Evolutionary conservation across 2,888 invertebrate genomes (phyloP), one percentile per base, ranked within the genome.

Genomic region (Ophioninae sp.): DNA sequence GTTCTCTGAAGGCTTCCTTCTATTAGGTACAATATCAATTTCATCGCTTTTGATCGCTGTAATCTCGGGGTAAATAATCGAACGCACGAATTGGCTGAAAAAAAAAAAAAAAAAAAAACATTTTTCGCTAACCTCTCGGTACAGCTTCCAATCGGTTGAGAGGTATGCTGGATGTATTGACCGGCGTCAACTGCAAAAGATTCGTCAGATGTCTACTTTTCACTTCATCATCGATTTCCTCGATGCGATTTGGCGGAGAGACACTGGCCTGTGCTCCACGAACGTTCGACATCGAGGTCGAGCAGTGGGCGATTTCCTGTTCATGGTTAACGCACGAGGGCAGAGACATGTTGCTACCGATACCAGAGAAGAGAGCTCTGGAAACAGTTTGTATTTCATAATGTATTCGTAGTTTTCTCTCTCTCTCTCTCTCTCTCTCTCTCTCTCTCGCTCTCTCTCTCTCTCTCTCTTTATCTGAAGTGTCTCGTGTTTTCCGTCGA

Each of bases 261-360:
- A 73, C 61, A 82, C 73, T 79, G 73, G 83, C 44, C 51, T 85
- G 85, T 67, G 82, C 77, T 13, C 75, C 79, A 13, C 85, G 86
- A 23, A 83, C 83, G 30, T 85, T 80, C 17, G 85, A 71, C 44
- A 79, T 71, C 9, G 82, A 77, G 8, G 85, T 64, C 8, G 85
- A 68, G 71, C 79, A 65, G n/a, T 83, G 85, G 13, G 81, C 59
- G 58, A 85, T 59, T 69, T 91, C 91, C 41, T 89, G 90, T 61
- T 91, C 91, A 67, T 91, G 91, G 13, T 88, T 87, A 17, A 91
- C 88, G 77, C 90, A 90, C 1, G 90, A 90, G 6, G 92, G 91
- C 39, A 92, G 85, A n/a, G 92, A 92, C 87, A 90, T 88, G 87
- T 92, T 92, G 82, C 92, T 92, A 63, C 92, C 92, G 65, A 92